A percentile compares a stretch with the other conserved stretches of the same genome.
These are phyloP conservation scores for Lysandra bellargus DNA, from an alignment of 2,888 invertebrate species.

Conservation along the genomic window DNA sequence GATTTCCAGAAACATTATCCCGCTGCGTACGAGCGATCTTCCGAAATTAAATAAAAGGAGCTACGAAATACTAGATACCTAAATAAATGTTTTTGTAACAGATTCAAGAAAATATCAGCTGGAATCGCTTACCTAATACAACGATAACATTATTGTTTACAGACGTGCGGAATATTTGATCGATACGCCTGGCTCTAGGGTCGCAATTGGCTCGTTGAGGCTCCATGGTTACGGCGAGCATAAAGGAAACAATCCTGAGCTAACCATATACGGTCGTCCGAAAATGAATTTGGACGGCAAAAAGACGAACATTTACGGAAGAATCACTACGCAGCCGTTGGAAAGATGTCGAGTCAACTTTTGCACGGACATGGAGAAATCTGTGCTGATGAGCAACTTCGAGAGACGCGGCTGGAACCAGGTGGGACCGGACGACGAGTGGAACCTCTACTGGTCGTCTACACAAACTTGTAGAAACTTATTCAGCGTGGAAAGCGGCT, in stretches of 20 bases:
- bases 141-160: slow-evolving; percentile 11
- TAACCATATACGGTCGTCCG: not conserved
- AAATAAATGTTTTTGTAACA: slow-evolving; percentile 11
- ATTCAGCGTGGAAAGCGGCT: slow-evolving; percentile 95
- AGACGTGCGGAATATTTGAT: slow-evolving; percentile 4
- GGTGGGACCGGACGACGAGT: slow-evolving; percentile 92
- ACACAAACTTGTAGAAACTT: slow-evolving; percentile 93
- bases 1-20: not conserved
- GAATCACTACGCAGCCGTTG: slow-evolving; percentile 57
- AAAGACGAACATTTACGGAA: slow-evolving; percentile 72
- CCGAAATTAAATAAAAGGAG: not conserved
- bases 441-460: slow-evolving; percentile 98
- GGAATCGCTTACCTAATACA: slow-evolving; percentile 7
- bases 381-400: slow-evolving; percentile 93
- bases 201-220: slow-evolving; percentile 13
- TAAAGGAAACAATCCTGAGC: not conserved
- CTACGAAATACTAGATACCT: not conserved
- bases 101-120: slow-evolving; percentile 6
- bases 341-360: slow-evolving; percentile 40
- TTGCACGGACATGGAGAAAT: slow-evolving; percentile 91
- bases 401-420: slow-evolving; percentile 92
- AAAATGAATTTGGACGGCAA: slow-evolving; percentile 31
- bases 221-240: slow-evolving; percentile 26
- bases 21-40: not conserved
- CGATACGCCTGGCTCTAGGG: slow-evolving; percentile 5